Percentiles rank a stretch among this genome's conserved stretches.
Conservation (phyloP, 1,140 invertebrate species). For the Harpegnathos saltator region DNA sequence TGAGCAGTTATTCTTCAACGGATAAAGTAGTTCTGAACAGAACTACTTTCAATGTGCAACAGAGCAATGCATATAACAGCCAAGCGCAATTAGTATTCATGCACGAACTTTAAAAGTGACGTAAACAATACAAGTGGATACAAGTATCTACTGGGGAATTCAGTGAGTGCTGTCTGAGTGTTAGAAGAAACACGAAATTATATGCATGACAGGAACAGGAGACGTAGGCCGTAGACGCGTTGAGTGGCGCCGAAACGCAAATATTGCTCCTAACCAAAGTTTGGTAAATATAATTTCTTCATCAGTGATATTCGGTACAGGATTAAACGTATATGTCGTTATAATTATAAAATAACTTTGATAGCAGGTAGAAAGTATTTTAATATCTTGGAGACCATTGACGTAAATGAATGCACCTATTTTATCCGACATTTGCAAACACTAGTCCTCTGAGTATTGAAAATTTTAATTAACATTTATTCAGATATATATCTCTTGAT, state of each 20-base stretch:
- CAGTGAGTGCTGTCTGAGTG: constrained; percentile 47
- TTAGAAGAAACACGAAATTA: constrained; percentile 80
- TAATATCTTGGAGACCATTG: neutral
- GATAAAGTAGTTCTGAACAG: constrained; percentile 80
- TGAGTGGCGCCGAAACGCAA: constrained; percentile 86
- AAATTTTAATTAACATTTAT: too few species aligned
- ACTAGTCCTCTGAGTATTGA: too few species aligned
- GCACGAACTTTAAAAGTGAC: constrained; percentile 48
- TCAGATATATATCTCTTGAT: neutral
- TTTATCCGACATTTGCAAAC: too few species aligned
- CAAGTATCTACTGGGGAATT: constrained; percentile 26
- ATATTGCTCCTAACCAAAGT: constrained; percentile 61
- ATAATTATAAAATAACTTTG: neutral
- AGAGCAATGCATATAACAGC: constrained; percentile 71
- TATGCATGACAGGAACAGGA: constrained; percentile 86
- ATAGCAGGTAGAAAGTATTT: constrained; percentile 14
- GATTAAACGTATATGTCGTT: neutral
- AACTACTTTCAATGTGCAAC: constrained; percentile 73
- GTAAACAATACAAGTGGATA: constrained; percentile 34
- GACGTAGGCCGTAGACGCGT: constrained; percentile 85
- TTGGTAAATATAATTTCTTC: constrained; percentile 24
- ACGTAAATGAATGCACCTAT: too few species aligned
- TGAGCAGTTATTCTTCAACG: constrained; percentile 83
- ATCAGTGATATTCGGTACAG: neutral
- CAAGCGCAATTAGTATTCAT: constrained; percentile 75